phyloP scores from a whole-genome alignment of 1,140 invertebrate genomes.

The Bacillus rossius region DNA sequence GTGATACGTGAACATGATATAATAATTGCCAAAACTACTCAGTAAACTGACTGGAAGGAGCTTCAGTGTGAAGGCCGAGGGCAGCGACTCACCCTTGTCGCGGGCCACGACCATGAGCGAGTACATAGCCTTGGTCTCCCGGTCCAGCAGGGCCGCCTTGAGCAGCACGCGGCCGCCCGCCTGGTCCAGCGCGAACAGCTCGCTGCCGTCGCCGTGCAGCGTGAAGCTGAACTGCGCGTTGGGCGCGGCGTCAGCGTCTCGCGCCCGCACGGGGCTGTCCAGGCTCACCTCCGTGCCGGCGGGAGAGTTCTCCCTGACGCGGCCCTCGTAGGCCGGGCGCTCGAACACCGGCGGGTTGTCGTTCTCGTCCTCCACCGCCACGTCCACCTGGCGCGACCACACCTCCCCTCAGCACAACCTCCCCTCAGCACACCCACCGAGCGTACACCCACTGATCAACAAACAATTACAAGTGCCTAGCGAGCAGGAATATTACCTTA shows the following conservation, averaged over 20 bases:
- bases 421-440: no score
- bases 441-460: no score
- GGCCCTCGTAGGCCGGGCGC: slow-evolving; percentile 62
- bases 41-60: no score
- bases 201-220: slow-evolving; percentile 65
- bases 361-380: slow-evolving; percentile 84
- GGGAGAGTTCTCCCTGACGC: slow-evolving; percentile 70
- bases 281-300: slow-evolving; percentile 62
- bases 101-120: slow-evolving; percentile 64
- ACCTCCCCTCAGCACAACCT: no score
- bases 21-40: no score
- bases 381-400: slow-evolving; percentile 49
- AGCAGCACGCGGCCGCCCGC: slow-evolving; percentile 59
- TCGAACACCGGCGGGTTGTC: slow-evolving; percentile 85
- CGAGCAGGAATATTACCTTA: no score
- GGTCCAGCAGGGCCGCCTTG: slow-evolving; percentile 53
- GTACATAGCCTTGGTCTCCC: slow-evolving; percentile 66
- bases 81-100: slow-evolving; percentile 48
- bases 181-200: slow-evolving; percentile 69
- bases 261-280: slow-evolving; percentile 56
- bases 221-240: slow-evolving; percentile 72
- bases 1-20: no score
- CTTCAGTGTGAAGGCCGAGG: no score
- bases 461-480: neutral
- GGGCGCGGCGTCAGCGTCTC: slow-evolving; percentile 69